Percentiles rank a stretch among this genome's conserved stretches.
Conservation (phyloP, 2,797 vertebrate genomes). For the Paguma larvata region DNA sequence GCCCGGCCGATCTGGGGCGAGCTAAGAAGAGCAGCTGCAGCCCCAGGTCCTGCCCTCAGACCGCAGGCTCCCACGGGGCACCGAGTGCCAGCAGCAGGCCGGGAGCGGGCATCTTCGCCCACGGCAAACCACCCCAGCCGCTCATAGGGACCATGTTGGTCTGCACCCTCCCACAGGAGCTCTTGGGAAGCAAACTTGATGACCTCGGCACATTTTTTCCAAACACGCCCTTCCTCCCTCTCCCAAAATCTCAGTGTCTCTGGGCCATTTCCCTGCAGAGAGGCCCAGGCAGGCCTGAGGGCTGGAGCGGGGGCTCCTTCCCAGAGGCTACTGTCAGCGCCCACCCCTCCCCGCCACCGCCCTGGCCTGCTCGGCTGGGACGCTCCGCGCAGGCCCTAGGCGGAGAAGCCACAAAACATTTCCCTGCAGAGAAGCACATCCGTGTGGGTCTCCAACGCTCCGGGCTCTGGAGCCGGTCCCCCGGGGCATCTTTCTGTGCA, state of each 20-base stretch:
- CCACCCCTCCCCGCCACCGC: background rate
- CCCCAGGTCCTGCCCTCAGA: fast-evolving
- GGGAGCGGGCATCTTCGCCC: fast-evolving
- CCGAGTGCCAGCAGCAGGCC: background rate
- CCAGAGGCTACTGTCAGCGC: background rate
- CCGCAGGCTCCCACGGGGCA: fast-evolving
- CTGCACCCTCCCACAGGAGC: constrained; percentile 4
- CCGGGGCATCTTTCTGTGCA: constrained; percentile 78
- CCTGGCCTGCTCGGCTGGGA: background rate
- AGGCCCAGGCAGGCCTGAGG: constrained; percentile 64
- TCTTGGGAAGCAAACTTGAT: constrained; percentile 52
- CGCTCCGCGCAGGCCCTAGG: background rate
- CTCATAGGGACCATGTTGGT: background rate
- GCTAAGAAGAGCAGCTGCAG: background rate
- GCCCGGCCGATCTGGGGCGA: fast-evolving
- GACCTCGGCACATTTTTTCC: constrained; percentile 73
- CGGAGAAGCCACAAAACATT: constrained; percentile 56
- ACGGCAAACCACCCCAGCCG: background rate
- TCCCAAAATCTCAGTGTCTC: constrained; percentile 80
- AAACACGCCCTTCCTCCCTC: constrained; percentile 54
- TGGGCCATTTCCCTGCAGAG: constrained; percentile 75
- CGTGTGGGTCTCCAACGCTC: constrained; percentile 69
- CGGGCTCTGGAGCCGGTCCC: constrained; percentile 74
- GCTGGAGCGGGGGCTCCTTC: constrained; percentile 64
- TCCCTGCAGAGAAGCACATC: constrained; percentile 74